A percentile compares a stretch with the other conserved stretches of the same genome.
phyloP scores from a whole-genome alignment of 2,888 invertebrate genomes.

The Hyposoter didymator region DNA sequence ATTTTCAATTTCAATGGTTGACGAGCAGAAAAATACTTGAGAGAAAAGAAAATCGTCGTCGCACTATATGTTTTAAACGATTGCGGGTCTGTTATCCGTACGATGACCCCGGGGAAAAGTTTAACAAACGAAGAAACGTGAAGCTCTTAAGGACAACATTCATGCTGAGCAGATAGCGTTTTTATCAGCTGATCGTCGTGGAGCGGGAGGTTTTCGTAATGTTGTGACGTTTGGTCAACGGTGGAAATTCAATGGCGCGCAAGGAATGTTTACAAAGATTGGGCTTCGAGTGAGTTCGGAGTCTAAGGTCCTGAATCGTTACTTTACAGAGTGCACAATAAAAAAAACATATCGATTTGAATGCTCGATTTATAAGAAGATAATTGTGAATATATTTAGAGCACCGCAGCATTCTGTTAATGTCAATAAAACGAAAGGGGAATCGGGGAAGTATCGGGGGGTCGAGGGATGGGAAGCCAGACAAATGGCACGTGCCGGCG shows the following conservation, averaged over 20 bases:
- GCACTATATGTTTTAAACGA: neutral
- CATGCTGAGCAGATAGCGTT: neutral
- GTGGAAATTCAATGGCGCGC: neutral
- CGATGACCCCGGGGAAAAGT: neutral
- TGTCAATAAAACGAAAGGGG: conserved; percentile 2
- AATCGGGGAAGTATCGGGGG: neutral
- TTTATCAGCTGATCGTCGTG: conserved; percentile 8
- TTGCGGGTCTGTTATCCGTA: neutral
- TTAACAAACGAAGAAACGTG: neutral
- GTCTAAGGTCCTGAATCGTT: neutral
- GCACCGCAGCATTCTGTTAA: neutral
- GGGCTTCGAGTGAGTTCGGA: neutral
- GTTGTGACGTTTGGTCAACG: neutral
- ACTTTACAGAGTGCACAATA: neutral
- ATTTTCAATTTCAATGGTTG: neutral
- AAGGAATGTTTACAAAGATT: neutral
- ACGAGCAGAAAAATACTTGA: neutral
- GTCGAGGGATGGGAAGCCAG: neutral
- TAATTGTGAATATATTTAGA: neutral
- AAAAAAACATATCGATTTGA: neutral
- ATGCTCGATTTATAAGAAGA: neutral
- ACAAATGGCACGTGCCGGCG: conserved; percentile 30
- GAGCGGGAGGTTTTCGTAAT: neutral
- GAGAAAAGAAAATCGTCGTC: neutral
- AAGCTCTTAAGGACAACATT: neutral